phyloP scores from a whole-genome alignment of 1,140 invertebrate species.

The Tetraneura akinire region DNA sequence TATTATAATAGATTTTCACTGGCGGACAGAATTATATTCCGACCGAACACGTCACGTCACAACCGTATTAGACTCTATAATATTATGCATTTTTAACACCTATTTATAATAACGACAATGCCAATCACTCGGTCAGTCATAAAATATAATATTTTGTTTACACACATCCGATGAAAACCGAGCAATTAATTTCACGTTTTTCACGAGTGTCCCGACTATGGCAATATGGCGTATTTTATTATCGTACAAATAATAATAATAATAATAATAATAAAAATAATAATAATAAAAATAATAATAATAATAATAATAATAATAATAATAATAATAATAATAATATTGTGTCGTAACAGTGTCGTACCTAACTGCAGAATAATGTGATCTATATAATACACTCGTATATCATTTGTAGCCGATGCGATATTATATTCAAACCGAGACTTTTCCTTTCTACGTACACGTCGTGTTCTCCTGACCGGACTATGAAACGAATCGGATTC shows the following conservation, averaged over 20 bases:
- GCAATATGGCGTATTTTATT: too few species aligned
- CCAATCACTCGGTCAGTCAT: not conserved
- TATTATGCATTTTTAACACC: too few species aligned
- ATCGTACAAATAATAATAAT: too few species aligned
- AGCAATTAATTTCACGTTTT: constrained; percentile 27
- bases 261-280: not conserved
- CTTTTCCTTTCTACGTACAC: constrained; percentile 23
- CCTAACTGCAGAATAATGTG: not conserved
- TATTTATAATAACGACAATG: not conserved
- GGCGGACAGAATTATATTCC: too few species aligned
- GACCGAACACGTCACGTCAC: too few species aligned
- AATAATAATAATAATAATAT: not conserved
- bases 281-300: not conserved
- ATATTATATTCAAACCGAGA: not conserved
- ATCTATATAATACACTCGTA: not conserved
- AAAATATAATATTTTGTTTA: not conserved
- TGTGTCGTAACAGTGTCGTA: not conserved
- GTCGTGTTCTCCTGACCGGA: too few species aligned
- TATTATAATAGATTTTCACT: too few species aligned
- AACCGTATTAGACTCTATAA: too few species aligned
- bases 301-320: not conserved
- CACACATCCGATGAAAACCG: too few species aligned
- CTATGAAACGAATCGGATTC: constrained; percentile 34
- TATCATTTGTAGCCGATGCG: not conserved
- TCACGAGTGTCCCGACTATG: not conserved